phyloP scores from a whole-genome alignment of 2,888 invertebrate species.

The Thereva unica region DNA sequence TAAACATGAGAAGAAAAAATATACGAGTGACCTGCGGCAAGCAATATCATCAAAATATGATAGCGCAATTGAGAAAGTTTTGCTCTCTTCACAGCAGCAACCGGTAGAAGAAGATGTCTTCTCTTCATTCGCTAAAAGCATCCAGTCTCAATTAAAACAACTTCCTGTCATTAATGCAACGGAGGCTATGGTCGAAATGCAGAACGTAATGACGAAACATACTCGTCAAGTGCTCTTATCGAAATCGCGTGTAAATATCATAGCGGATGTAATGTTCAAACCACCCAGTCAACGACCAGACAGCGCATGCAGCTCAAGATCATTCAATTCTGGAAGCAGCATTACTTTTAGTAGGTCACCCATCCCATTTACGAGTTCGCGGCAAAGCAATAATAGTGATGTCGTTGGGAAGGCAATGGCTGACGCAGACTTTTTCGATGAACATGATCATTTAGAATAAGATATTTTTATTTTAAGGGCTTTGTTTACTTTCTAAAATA shows the following conservation, averaged over 20 bases:
- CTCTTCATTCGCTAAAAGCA: no score
- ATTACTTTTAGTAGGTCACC: neutral
- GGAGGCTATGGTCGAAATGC: neutral
- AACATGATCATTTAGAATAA: no score
- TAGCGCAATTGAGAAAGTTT: neutral
- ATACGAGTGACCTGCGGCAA: neutral
- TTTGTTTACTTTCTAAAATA: neutral
- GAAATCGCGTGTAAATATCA: no score
- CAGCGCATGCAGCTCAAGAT: neutral
- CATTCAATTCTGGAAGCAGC: neutral
- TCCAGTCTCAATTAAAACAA: neutral
- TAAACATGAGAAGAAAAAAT: neutral
- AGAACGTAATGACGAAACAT: neutral
- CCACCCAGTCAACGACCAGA: no score
- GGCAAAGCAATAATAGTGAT: no score
- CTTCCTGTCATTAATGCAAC: neutral
- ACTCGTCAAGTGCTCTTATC: neutral
- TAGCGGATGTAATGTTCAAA: no score
- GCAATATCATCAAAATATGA: neutral
- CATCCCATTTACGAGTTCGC: no score
- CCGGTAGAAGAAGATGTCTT: constrained; percentile 1
- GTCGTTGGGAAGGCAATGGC: neutral
- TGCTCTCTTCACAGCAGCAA: neutral
- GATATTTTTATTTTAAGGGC: no score
- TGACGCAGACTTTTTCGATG: no score